Conservation (phyloP, 2,888 invertebrate genomes). For the Caprella mutica region DNA sequence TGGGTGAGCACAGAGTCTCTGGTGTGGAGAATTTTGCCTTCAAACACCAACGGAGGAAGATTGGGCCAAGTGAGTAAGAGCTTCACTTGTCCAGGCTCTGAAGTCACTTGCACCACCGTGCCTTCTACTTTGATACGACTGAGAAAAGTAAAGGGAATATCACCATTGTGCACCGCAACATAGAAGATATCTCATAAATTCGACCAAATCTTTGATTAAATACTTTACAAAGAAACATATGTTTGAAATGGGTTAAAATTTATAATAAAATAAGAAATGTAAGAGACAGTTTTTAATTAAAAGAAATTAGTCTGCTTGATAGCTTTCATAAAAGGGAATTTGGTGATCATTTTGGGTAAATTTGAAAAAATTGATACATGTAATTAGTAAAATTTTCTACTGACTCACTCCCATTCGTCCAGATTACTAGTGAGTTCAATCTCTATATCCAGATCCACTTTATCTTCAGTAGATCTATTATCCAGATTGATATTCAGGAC, state of each 20-base stretch:
- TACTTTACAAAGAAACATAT: too few relatives aligned
- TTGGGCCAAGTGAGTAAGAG: slow-evolving; percentile 24
- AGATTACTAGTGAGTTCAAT: slow-evolving; percentile 7
- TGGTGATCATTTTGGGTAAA: too few relatives aligned
- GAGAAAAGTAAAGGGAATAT: not conserved
- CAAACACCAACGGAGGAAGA: slow-evolving; percentile 23
- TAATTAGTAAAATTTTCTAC: too few relatives aligned
- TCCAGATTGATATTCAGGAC: slow-evolving; percentile 3
- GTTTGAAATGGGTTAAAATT: too few relatives aligned
- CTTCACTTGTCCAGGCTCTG: slow-evolving; percentile 21
- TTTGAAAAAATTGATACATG: too few relatives aligned
- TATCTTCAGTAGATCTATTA: slow-evolving; percentile 9
- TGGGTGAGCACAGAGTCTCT: slow-evolving; percentile 12
- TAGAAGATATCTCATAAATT: too few relatives aligned
- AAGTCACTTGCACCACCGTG: slow-evolving; percentile 23
- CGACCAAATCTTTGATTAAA: too few relatives aligned
- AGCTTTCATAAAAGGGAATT: too few relatives aligned
- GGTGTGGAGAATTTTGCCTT: slow-evolving; percentile 15
- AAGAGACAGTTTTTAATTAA: too few relatives aligned
- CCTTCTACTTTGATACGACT: slow-evolving; percentile 23
- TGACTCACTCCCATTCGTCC: slow-evolving; percentile 10
- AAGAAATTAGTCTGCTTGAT: too few relatives aligned
- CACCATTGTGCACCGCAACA: too few relatives aligned
- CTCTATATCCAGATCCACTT: slow-evolving; percentile 5
- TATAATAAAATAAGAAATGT: too few relatives aligned